Percentiles rank a stretch among this genome's conserved stretches.
phyloP scores from a whole-genome alignment of 2,797 vertebrate genomes.

The Cheirogaleus major region DNA sequence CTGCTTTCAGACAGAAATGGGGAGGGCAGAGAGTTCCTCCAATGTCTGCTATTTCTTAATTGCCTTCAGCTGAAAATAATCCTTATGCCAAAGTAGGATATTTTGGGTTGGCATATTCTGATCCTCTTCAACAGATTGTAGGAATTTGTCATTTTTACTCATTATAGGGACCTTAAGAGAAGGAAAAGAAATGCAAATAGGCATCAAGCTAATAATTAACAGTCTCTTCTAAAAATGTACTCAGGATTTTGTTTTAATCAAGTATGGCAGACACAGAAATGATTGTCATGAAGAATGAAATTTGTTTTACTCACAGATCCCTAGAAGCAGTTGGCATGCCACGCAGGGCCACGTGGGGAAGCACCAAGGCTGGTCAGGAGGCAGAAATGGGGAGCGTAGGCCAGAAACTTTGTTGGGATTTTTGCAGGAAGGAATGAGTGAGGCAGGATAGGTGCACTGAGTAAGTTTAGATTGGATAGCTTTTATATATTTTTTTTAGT shows the following conservation, averaged over 20 bases:
- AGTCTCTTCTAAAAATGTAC: background rate
- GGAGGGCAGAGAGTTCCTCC: background rate
- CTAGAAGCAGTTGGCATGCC: background rate
- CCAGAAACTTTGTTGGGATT: background rate
- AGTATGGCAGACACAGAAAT: background rate
- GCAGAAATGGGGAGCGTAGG: background rate
- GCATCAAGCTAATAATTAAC: background rate
- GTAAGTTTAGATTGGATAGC: background rate
- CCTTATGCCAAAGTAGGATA: background rate
- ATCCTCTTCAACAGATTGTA: background rate
- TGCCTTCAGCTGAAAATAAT: background rate
- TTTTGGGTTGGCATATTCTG: background rate
- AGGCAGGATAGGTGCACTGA: background rate
- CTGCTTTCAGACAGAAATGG: background rate
- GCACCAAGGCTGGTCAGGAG: background rate
- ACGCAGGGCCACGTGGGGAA: background rate
- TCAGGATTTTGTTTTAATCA: background rate
- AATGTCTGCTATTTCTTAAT: background rate
- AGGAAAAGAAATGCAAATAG: conserved; percentile 7
- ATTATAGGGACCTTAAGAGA: background rate
- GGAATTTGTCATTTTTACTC: background rate
- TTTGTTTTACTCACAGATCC: background rate
- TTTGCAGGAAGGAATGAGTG: background rate
- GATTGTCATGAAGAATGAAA: background rate
- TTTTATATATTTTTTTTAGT: background rate